phyloP scores from a whole-genome alignment of 1,140 invertebrate genomes.

The Papilio aristodemus region DNA sequence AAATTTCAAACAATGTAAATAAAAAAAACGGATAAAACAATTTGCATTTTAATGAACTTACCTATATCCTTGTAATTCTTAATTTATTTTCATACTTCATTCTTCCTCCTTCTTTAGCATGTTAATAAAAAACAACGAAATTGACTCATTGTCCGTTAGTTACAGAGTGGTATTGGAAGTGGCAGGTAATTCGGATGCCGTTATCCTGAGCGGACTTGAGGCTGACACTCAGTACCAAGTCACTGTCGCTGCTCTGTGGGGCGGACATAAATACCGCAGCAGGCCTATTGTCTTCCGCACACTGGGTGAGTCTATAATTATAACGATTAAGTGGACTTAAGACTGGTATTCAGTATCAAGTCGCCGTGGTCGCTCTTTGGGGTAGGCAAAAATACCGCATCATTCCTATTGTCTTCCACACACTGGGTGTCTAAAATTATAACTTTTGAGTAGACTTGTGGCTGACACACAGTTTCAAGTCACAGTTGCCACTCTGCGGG shows the following conservation, averaged over 20 bases:
- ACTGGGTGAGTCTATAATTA: constrained; percentile 88
- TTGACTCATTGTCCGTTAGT: constrained; percentile 84
- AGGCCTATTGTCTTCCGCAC: constrained; percentile 92
- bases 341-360: constrained; percentile 92
- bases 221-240: constrained; percentile 93
- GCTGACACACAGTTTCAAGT: constrained; percentile 93
- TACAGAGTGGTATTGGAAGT: constrained; percentile 94
- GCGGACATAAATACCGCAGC: constrained; percentile 89
- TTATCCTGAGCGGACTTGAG: constrained; percentile 88
- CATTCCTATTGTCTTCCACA: constrained; percentile 91
- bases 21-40: no score
- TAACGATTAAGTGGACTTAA: constrained; percentile 87
- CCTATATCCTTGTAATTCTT: background rate
- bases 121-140: constrained; percentile 64
- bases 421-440: constrained; percentile 89
- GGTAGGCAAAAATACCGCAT: constrained; percentile 89
- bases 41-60: no score
- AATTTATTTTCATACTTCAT: constrained; percentile 48
- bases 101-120: constrained; percentile 53
- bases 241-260: constrained; percentile 89
- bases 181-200: constrained; percentile 91
- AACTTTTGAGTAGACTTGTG: constrained; percentile 87
- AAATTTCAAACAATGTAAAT: no score
- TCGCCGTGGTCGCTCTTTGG: constrained; percentile 90
- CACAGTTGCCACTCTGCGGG: constrained; percentile 89